A percentile compares a stretch with the other conserved stretches of the same genome.
phyloP scores from a whole-genome alignment of 53 echinoderm and acorn worm genomes.

The Paracentrotus lividus region DNA sequence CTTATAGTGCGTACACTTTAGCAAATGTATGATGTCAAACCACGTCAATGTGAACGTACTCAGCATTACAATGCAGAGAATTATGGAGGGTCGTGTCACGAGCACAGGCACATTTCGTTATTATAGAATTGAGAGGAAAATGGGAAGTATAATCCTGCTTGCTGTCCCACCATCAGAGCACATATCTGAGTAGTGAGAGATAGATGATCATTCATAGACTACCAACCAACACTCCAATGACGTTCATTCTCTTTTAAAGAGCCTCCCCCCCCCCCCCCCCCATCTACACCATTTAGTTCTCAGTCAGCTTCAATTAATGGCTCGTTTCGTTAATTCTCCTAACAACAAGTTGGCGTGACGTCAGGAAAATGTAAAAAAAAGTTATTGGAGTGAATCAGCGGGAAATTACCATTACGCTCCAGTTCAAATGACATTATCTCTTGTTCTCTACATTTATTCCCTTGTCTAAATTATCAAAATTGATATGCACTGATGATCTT shows the following conservation, averaged over 20 bases:
- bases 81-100: slow-evolving; percentile 48
- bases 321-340: slow-evolving; percentile 45
- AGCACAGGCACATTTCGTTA: slow-evolving; percentile 43
- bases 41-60: slow-evolving; percentile 2
- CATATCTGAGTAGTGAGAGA: slow-evolving; percentile 38
- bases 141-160: slow-evolving; percentile 41
- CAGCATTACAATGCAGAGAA: slow-evolving; percentile 47
- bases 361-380: slow-evolving; percentile 32
- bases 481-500: background rate
- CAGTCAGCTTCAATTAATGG: slow-evolving; percentile 38
- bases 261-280: background rate
- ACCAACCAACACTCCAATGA: background rate
- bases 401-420: slow-evolving; percentile 51
- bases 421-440: slow-evolving; percentile 33
- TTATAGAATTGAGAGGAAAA: slow-evolving; percentile 56
- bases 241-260: background rate
- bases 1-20: background rate
- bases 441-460: slow-evolving; percentile 35
- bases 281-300: background rate
- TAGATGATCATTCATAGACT: slow-evolving; percentile 19
- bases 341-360: slow-evolving; percentile 51
- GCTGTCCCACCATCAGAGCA: slow-evolving; percentile 41
- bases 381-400: slow-evolving; percentile 51
- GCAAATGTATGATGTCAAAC: background rate
- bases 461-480: background rate